Percentiles rank a stretch among this genome's conserved stretches.
Evolutionary conservation across 2,797 vertebrate genomes (phyloP).

Genomic region (Propithecus deckenii): DNA sequence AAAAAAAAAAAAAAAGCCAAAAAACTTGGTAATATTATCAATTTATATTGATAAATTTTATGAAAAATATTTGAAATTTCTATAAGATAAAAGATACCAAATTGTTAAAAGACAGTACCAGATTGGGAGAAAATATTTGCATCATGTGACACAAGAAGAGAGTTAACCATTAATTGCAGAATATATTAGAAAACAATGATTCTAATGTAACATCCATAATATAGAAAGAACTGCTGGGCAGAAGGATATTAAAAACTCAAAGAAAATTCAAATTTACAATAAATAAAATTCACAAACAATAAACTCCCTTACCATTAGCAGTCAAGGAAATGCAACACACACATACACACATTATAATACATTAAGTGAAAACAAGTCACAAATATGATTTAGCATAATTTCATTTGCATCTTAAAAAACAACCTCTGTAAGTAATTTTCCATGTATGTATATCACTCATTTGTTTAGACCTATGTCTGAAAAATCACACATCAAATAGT

Average conservation of each 20-base stretch:
- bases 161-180: background rate
- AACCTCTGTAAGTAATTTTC: background rate
- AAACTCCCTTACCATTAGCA: background rate
- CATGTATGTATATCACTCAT: background rate
- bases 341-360: background rate
- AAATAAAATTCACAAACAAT: background rate
- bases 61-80: slow-evolving; percentile 21
- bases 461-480: background rate
- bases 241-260: background rate
- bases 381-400: background rate
- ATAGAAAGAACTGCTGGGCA: background rate
- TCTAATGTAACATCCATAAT: background rate
- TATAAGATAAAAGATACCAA: background rate
- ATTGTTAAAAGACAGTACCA: background rate
- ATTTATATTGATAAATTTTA: background rate
- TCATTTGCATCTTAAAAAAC: slow-evolving; percentile 19
- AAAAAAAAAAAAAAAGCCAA: too few relatives aligned
- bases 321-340: background rate
- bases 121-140: background rate
- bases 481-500: slow-evolving; percentile 3
- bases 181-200: background rate
- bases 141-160: background rate
- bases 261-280: background rate
- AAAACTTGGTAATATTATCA: background rate
- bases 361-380: background rate